A percentile compares a stretch with the other conserved stretches of the same genome.
These are phyloP conservation scores for Reinhardtius hippoglossoides DNA, from an alignment of 2,113 vertebrate genomes.

Conservation along the genomic window DNA sequence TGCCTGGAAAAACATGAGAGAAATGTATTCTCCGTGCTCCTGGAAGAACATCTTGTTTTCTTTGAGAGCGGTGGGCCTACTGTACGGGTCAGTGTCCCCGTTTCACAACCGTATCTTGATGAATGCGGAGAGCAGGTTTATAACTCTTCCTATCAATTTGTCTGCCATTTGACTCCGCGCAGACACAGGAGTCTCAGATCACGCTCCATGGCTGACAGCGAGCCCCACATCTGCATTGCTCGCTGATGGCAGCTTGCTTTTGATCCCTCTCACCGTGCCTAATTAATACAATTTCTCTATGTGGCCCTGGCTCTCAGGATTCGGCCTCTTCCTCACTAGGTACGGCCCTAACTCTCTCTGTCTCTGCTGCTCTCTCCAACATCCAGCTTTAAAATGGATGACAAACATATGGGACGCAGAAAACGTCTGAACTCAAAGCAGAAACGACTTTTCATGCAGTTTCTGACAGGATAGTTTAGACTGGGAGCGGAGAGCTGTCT, in stretches of 20 bases:
- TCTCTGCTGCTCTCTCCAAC: constrained; percentile 10
- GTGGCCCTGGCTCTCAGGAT: constrained; percentile 48
- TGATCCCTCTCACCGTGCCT: constrained; percentile 67
- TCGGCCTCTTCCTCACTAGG: constrained; percentile 46
- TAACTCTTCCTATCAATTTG: constrained; percentile 48
- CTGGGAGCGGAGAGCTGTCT: constrained; percentile 37
- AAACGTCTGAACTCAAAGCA: constrained; percentile 30
- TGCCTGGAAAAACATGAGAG: constrained; percentile 20
- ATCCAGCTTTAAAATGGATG: constrained; percentile 53
- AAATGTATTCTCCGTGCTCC: not conserved
- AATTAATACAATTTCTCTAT: constrained; percentile 69
- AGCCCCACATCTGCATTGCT: constrained; percentile 68
- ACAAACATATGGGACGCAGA: constrained; percentile 43
- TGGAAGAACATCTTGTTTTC: constrained; percentile 32
- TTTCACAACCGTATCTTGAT: constrained; percentile 37
- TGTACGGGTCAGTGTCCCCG: constrained; percentile 24
- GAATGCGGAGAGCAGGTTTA: constrained; percentile 22
- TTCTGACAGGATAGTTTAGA: constrained; percentile 37
- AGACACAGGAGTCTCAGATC: constrained; percentile 58
- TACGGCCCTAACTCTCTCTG: constrained; percentile 18
- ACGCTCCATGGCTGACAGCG: constrained; percentile 52
- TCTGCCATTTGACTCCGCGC: constrained; percentile 45
- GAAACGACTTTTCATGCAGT: constrained; percentile 28
- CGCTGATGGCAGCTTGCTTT: constrained; percentile 69
- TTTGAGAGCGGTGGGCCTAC: not conserved